Conservation (phyloP, 1,140 invertebrate genomes). For the Heliconius nattereri region DNA sequence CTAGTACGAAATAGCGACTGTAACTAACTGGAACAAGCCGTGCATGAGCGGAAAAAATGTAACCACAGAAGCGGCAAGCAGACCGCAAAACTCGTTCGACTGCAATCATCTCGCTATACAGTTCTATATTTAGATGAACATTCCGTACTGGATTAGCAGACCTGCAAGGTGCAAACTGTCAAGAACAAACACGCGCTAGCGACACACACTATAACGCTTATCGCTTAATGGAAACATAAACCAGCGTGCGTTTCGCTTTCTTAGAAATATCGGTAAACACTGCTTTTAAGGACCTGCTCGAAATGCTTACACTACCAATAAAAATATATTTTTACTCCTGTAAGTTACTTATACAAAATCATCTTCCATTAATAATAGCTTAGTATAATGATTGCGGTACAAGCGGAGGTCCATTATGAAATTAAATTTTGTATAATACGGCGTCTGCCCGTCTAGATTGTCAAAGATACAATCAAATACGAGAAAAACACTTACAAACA, state of each 20-base stretch:
- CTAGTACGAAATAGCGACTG: constrained; percentile 6
- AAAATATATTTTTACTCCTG: background rate
- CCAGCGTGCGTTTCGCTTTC: constrained; percentile 39
- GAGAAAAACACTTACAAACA: constrained; percentile 39
- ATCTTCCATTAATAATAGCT: background rate
- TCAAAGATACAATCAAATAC: background rate
- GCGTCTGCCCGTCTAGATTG: too few relatives aligned
- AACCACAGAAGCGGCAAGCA: constrained; percentile 55
- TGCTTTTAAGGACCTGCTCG: constrained; percentile 11
- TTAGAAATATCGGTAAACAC: constrained; percentile 43
- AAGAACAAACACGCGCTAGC: constrained; percentile 46
- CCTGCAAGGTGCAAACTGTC: constrained; percentile 61
- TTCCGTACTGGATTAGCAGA: constrained; percentile 58
- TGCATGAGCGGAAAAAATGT: constrained; percentile 64
- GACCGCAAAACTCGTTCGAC: constrained; percentile 61
- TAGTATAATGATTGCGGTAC: background rate
- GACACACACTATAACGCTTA: constrained; percentile 43
- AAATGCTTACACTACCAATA: background rate
- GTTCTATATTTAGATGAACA: constrained; percentile 68
- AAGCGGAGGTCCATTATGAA: background rate
- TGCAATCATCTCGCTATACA: constrained; percentile 60
- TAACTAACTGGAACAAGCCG: constrained; percentile 63
- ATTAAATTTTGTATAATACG: background rate
- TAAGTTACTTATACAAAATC: background rate
- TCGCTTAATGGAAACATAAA: constrained; percentile 52